Percentiles rank a stretch among this genome's conserved stretches.
Conservation (phyloP, 2,888 invertebrate genomes). For the Harmothoe impar region DNA sequence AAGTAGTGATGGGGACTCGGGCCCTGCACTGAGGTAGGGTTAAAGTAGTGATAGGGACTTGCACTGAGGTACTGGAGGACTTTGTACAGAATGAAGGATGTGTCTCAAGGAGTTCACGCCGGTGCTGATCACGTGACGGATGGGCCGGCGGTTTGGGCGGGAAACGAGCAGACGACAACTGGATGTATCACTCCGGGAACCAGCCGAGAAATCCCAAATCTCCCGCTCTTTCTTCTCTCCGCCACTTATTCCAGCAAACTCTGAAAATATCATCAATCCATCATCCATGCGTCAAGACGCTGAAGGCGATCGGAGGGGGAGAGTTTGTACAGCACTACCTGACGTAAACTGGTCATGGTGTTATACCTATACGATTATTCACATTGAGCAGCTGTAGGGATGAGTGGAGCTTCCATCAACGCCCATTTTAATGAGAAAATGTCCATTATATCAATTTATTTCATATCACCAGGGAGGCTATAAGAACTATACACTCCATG, state of each 20-base stretch:
- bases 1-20: no score
- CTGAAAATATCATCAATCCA: slow-evolving; percentile 24
- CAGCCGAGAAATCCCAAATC: background rate
- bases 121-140: background rate
- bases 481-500: no score
- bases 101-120: background rate
- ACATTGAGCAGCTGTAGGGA: no score
- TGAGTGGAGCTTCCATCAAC: no score
- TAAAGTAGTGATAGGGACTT: no score
- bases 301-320: background rate
- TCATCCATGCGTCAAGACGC: background rate
- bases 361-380: no score
- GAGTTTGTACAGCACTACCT: no score
- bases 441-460: no score
- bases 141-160: background rate
- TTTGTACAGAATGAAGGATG: background rate
- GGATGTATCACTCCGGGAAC: slow-evolving; percentile 23
- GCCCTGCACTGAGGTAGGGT: no score
- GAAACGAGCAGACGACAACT: slow-evolving; percentile 22
- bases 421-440: no score
- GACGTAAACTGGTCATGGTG: no score
- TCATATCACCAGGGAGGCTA: no score
- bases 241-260: background rate
- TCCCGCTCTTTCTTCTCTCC: background rate
- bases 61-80: background rate